Percentiles rank a stretch among this genome's conserved stretches.
Evolutionary conservation across 2,113 vertebrate genomes (phyloP).

Genomic region (Epinephelus moara): DNA sequence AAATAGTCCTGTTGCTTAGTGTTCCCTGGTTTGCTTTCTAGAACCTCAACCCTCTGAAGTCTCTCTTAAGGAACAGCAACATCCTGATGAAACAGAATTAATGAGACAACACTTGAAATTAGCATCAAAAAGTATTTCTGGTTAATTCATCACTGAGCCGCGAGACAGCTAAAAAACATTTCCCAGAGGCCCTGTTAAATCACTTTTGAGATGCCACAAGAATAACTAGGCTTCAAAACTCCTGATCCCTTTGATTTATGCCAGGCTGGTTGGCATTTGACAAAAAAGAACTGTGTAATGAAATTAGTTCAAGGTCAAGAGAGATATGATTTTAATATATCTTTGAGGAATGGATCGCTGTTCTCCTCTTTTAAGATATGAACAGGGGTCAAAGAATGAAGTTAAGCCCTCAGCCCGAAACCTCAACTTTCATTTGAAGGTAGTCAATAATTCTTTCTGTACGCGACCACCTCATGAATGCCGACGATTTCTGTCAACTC

Average conservation of each 20-base stretch:
- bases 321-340: slow-evolving; percentile 36
- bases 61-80: slow-evolving; percentile 54
- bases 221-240: slow-evolving; percentile 52
- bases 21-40: slow-evolving; percentile 51
- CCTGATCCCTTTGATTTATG: slow-evolving; percentile 53
- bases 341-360: slow-evolving; percentile 2
- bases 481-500: slow-evolving; percentile 7
- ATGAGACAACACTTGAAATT: slow-evolving; percentile 69
- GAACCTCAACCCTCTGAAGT: slow-evolving; percentile 45
- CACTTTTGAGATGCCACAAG: slow-evolving; percentile 55
- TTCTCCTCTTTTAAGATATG: slow-evolving; percentile 13
- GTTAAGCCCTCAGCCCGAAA: not conserved
- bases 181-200: slow-evolving; percentile 51
- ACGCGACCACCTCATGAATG: not conserved
- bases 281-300: slow-evolving; percentile 29
- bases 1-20: slow-evolving; percentile 21
- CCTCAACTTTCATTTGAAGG: slow-evolving; percentile 22
- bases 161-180: slow-evolving; percentile 39
- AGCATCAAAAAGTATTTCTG: slow-evolving; percentile 69
- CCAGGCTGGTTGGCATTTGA: slow-evolving; percentile 34
- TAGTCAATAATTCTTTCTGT: slow-evolving; percentile 1
- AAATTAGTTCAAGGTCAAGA: slow-evolving; percentile 57
- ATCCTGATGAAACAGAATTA: slow-evolving; percentile 66
- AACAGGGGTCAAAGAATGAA: not conserved
- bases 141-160: slow-evolving; percentile 62